Conservation (phyloP, 2,797 vertebrate genomes). For the Glossophaga mutica region DNA sequence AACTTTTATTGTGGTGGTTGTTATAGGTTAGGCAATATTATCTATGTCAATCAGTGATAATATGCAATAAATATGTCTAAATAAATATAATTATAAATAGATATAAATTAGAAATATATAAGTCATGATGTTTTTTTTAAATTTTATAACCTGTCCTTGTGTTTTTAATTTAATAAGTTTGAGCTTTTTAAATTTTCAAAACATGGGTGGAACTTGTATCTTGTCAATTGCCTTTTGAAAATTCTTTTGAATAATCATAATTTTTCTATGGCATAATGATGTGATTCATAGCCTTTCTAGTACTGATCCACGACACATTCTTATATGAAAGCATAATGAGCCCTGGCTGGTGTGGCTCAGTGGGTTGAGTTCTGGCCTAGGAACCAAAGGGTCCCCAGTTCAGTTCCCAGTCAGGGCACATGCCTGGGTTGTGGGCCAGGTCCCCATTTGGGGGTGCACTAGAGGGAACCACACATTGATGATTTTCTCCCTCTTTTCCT, state of each 20-base stretch:
- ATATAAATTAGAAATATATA: background rate
- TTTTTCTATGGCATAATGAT: background rate
- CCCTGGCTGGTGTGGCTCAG: too few relatives aligned
- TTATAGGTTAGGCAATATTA: background rate
- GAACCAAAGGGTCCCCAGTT: too few relatives aligned
- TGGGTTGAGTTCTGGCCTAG: too few relatives aligned
- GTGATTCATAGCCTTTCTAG: background rate
- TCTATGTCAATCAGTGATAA: background rate
- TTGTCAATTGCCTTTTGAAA: background rate
- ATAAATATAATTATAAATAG: background rate
- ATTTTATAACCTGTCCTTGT: background rate
- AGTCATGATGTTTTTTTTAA: background rate
- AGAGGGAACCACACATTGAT: too few relatives aligned
- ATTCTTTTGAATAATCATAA: background rate
- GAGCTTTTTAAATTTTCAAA: background rate
- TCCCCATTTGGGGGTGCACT: too few relatives aligned
- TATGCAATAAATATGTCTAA: background rate
- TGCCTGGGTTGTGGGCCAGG: too few relatives aligned
- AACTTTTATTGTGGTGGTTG: background rate
- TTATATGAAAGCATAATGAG: background rate
- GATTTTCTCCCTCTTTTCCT: too few relatives aligned
- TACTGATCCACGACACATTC: background rate
- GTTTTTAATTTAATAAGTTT: constrained; percentile 18
- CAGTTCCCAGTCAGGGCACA: too few relatives aligned
- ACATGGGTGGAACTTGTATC: background rate